Evolutionary conservation across 1,140 invertebrate species (phyloP), one percentile per base, ranked within the genome.

Genomic region (Centruroides sculpturatus): DNA sequence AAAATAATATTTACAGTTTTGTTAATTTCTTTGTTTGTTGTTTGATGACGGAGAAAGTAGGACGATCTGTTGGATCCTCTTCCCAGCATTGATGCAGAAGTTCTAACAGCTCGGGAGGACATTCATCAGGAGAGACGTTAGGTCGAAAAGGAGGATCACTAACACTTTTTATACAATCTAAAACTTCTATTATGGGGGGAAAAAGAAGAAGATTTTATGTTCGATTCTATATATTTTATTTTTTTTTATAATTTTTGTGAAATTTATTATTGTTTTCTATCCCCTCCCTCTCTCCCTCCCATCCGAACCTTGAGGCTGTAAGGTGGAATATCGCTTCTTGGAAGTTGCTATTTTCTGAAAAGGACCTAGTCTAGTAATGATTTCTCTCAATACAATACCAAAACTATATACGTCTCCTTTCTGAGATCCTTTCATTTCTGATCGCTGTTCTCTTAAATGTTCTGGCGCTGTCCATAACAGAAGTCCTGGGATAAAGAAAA

Each of bases 391-490:
- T 49, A 98, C 83, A 54, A 98, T 85, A 4, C 83, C 87, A 71
- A 98, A 97, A n/a, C 90, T 91, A 72, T 97, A 98, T 12, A 94
- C 82, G 71, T 98, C 95, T 0, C 85, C 89, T 67, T 87, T 89
- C 69, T 87, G 86, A 1, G 85, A 85, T 3, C 85, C 89, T 63
- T 69, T 34, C 4, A 59, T 10, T 35, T 41, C 23, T 13, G 69
- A 64, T 35, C 51, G 59, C 36, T 47, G 50, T 41, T 68, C 60
- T 6, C 87, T 77, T 34, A 98, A 74, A 3, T 97, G 70, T 73
- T 98, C 94, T 0, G 94, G 94, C 1, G 92, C 83, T 5, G 91
- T 95, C 93, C 93, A 98, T 11, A 97, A 72, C 65, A 76, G 64
- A n/a, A 55, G 50, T 50, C 51, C 64, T 66, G 5, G 3, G 47